Conservation (phyloP, 1,140 invertebrate species). For the Penaeus vannamei region DNA sequence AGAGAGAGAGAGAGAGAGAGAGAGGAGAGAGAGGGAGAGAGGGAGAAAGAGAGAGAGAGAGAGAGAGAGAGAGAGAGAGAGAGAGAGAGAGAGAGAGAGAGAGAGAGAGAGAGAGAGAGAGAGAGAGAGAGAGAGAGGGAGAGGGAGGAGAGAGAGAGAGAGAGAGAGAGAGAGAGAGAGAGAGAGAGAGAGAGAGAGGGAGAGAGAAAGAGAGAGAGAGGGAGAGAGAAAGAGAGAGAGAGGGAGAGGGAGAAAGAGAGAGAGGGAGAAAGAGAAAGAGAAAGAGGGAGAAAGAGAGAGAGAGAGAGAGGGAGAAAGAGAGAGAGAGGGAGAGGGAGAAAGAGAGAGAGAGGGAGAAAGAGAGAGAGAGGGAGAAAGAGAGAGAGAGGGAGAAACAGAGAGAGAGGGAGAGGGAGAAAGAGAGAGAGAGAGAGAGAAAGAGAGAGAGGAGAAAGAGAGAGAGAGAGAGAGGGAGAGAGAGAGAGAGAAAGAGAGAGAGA, state of each 20-base stretch:
- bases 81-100: neutral
- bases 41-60: neutral
- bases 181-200: conserved; percentile 65
- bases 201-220: conserved; percentile 68
- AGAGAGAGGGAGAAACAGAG: no score
- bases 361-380: no score
- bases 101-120: conserved; percentile 67
- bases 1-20: conserved; percentile 39
- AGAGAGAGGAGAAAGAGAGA: no score
- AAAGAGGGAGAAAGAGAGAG: neutral
- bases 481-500: no score
- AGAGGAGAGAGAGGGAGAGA: neutral
- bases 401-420: no score
- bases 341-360: no score
- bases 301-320: no score
- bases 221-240: conserved; percentile 32
- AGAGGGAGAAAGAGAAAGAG: neutral
- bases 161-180: conserved; percentile 38
- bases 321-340: no score
- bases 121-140: conserved; percentile 28
- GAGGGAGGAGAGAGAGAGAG: neutral
- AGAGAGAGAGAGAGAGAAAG: no score
- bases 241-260: conserved; percentile 30
- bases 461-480: no score
- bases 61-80: neutral